Evolutionary conservation across 1,140 invertebrate species (phyloP).

Genomic region (Polypedilum vanderplanki): DNA sequence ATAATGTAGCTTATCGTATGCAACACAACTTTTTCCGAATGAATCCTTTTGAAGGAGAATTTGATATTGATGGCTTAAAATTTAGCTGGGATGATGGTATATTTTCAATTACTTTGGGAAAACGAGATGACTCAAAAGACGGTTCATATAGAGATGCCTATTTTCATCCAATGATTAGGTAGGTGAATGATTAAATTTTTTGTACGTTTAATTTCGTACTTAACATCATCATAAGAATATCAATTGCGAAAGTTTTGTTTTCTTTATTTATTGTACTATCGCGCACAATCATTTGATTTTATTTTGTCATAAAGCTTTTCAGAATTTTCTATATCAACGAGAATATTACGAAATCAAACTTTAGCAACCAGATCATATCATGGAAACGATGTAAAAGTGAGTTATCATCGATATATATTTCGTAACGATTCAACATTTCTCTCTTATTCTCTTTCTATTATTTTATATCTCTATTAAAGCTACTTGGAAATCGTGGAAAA

Average conservation of each 20-base stretch:
- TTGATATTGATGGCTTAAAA: slow-evolving; percentile 52
- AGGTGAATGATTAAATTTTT: not conserved
- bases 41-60: slow-evolving; percentile 55
- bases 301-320: slow-evolving; percentile 37
- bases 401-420: slow-evolving; percentile 3
- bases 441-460: not conserved
- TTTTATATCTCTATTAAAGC: slow-evolving; percentile 39
- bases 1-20: slow-evolving; percentile 55
- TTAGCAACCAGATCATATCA: slow-evolving; percentile 53
- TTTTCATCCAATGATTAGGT: slow-evolving; percentile 57
- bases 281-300: too few species aligned
- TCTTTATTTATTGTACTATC: too few species aligned
- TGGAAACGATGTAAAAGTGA: slow-evolving; percentile 45
- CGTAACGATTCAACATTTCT: not conserved
- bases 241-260: not conserved
- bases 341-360: slow-evolving; percentile 53
- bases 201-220: too few species aligned
- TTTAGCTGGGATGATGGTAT: slow-evolving; percentile 63
- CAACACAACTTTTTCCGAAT: slow-evolving; percentile 60
- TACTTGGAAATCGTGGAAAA: slow-evolving; percentile 54
- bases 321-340: slow-evolving; percentile 61
- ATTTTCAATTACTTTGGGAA: slow-evolving; percentile 53
- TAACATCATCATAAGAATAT: too few species aligned
- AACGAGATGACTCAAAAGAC: slow-evolving; percentile 43
- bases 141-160: slow-evolving; percentile 50